These are phyloP conservation scores for Pygoscelis adeliae DNA, from an alignment of 2,113 vertebrate genomes.

Conservation along the genomic window DNA sequence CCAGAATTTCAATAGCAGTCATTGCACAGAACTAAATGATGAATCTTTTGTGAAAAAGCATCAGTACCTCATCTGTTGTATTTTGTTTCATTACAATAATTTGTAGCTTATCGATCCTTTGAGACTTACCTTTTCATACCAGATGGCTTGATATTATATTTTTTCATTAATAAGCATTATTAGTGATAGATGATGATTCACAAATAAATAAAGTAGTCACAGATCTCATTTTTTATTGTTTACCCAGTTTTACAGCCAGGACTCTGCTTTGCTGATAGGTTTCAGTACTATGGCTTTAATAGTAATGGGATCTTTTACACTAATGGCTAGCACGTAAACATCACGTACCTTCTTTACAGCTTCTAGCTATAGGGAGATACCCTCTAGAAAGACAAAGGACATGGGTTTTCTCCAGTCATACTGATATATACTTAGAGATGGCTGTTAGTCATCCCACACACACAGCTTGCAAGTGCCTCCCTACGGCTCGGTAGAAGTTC, in stretches of 20 bases:
- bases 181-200: neutral
- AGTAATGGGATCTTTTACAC: neutral
- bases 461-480: neutral
- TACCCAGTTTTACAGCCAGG: neutral
- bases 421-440: neutral
- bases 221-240: neutral
- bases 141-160: neutral
- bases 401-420: neutral
- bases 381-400: neutral
- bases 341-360: neutral
- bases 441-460: neutral
- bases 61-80: neutral
- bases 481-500: neutral
- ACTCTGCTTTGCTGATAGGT: neutral
- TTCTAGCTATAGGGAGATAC: neutral
- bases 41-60: slow-evolving; percentile 7
- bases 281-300: neutral
- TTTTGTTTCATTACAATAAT: slow-evolving; percentile 8
- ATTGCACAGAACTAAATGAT: slow-evolving; percentile 1
- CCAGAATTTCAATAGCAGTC: slow-evolving; percentile 47
- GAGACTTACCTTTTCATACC: neutral
- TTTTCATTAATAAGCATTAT: neutral
- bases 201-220: neutral
- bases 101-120: slow-evolving; percentile 1
- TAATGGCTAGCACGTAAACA: neutral